Percentiles rank a stretch among this genome's conserved stretches.
phyloP scores from a whole-genome alignment of 2,888 invertebrate species.

The Lypha dubia region DNA sequence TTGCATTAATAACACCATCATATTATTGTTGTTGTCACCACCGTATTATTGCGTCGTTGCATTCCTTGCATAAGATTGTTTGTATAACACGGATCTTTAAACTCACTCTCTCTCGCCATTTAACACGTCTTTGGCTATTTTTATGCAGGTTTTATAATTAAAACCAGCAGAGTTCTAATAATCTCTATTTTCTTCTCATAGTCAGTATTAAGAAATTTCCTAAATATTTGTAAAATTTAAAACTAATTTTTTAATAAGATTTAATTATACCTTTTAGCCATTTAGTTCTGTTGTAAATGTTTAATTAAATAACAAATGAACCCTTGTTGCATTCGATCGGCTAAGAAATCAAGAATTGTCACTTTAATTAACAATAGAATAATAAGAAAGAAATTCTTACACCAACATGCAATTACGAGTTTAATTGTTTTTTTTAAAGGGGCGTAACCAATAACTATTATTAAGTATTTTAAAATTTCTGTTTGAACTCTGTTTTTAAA shows the following conservation, averaged over 20 bases:
- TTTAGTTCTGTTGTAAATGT: neutral
- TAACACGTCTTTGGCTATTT: neutral
- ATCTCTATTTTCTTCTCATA: constrained; percentile 4
- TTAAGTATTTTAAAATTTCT: neutral
- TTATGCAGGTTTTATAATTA: constrained; percentile 68
- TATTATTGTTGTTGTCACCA: constrained; percentile 22
- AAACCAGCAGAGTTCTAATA: constrained; percentile 51
- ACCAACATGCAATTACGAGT: neutral
- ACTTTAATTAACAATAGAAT: constrained; percentile 14
- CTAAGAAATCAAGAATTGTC: constrained; percentile 39
- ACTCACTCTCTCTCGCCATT: neutral
- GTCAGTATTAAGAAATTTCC: neutral
- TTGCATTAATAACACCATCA: constrained; percentile 28
- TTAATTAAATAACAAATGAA: constrained; percentile 29
- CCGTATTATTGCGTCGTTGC: neutral
- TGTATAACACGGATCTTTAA: constrained; percentile 9
- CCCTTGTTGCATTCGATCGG: neutral
- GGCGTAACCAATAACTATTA: constrained; percentile 48
- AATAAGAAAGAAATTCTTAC: neutral
- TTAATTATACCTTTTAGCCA: constrained; percentile 36
- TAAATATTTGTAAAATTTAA: constrained; percentile 24
- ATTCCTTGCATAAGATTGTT: constrained; percentile 15
- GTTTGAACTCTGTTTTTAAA: neutral
- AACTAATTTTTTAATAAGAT: constrained; percentile 23
- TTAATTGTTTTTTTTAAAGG: constrained; percentile 2